A percentile compares a stretch with the other conserved stretches of the same genome.
Evolutionary conservation across 2,113 vertebrate species (phyloP).

Genomic region (Phalacrocorax aristotelis): DNA sequence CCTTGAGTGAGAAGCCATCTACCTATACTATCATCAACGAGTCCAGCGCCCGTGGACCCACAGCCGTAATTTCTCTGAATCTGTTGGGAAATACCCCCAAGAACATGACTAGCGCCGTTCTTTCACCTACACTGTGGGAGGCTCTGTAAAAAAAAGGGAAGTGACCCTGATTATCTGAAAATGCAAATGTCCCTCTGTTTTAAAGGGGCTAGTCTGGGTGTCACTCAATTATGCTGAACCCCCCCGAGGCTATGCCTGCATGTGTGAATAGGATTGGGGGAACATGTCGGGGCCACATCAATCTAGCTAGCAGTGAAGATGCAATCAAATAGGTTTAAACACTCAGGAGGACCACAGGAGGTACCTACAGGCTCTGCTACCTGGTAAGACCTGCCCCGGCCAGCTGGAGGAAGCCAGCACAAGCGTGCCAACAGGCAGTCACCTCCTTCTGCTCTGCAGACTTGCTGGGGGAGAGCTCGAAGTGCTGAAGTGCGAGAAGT

Average conservation of each 20-base stretch:
- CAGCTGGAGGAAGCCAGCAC: background rate
- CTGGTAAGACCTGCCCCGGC: background rate
- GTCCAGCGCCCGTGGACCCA: background rate
- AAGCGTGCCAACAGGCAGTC: rapidly evolving
- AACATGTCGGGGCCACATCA: background rate
- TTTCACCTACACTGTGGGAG: background rate
- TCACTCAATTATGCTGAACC: background rate
- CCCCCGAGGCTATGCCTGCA: background rate
- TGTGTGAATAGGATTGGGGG: background rate
- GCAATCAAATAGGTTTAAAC: background rate
- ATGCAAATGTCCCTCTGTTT: background rate
- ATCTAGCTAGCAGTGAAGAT: background rate
- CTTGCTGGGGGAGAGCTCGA: background rate
- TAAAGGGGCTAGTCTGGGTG: background rate
- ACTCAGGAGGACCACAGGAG: background rate
- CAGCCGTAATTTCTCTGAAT: background rate
- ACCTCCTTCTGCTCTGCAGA: rapidly evolving
- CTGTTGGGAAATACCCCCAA: background rate
- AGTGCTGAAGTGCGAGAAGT: background rate
- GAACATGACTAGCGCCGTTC: background rate
- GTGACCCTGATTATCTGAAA: background rate
- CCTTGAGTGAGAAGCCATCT: background rate
- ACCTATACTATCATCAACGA: rapidly evolving
- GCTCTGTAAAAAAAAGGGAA: background rate
- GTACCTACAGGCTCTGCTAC: background rate